phyloP scores from a whole-genome alignment of 30 jellyfish, hydroid and myxozoan genomes.

The Pseudorhiza aurosa region DNA sequence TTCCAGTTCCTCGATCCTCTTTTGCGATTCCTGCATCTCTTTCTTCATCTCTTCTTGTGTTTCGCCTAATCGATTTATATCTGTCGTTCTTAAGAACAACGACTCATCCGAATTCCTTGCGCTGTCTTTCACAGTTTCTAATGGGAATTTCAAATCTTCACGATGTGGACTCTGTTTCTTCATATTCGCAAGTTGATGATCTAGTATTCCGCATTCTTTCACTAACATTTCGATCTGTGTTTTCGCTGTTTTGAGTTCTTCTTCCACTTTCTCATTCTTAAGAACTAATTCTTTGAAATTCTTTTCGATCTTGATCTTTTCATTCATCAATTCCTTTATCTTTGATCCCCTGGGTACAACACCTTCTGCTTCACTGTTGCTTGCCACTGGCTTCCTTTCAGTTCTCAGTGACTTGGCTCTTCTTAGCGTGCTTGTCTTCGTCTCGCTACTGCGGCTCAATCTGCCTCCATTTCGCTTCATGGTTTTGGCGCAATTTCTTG shows the following conservation, averaged over 20 bases:
- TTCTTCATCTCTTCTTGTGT: constrained; percentile 45
- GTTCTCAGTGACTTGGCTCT: constrained; percentile 40
- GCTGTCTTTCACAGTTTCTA: background rate
- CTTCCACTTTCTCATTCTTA: constrained; percentile 46
- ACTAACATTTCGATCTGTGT: constrained; percentile 62
- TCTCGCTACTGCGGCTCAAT: constrained; percentile 20
- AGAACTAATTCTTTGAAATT: constrained; percentile 30
- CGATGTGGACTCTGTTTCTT: background rate
- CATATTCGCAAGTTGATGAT: constrained; percentile 53
- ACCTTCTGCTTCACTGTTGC: constrained; percentile 1
- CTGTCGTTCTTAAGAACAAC: constrained; percentile 58
- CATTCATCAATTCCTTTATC: constrained; percentile 69
- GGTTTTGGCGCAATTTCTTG: constrained; percentile 4
- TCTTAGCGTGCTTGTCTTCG: constrained; percentile 45
- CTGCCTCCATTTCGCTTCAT: background rate
- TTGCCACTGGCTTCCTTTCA: constrained; percentile 6
- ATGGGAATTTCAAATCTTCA: background rate
- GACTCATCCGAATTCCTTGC: constrained; percentile 13
- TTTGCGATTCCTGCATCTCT: constrained; percentile 22
- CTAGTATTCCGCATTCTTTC: constrained; percentile 69
- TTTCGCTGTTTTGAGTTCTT: constrained; percentile 62
- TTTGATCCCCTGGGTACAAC: constrained; percentile 38
- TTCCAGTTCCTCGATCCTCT: constrained; percentile 38
- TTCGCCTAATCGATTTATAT: constrained; percentile 46
- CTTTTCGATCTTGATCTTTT: constrained; percentile 40